A percentile compares a stretch with the other conserved stretches of the same genome.
phyloP scores from a whole-genome alignment of 2,888 invertebrate species.

The Molorchus minor region DNA sequence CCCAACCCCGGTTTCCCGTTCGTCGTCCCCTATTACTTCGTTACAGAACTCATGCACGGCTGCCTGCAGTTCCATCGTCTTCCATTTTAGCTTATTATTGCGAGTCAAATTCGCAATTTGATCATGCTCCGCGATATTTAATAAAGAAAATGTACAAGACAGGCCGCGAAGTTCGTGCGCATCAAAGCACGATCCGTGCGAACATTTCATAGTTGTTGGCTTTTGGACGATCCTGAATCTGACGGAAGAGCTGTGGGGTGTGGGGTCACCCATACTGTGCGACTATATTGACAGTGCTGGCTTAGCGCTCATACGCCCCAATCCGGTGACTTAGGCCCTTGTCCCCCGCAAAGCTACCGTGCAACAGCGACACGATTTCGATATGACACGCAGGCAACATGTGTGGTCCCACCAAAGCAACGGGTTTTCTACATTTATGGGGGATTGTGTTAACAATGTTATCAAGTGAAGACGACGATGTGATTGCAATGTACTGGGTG shows the following conservation, averaged over 20 bases:
- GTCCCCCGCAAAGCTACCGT: too few species aligned
- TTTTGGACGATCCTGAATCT: slow-evolving; percentile 47
- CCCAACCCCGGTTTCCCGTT: not conserved
- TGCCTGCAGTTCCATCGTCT: slow-evolving; percentile 9
- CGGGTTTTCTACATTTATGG: too few species aligned
- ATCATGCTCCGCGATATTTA: slow-evolving; percentile 36
- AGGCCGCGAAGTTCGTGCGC: slow-evolving; percentile 36
- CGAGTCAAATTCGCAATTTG: slow-evolving; percentile 22
- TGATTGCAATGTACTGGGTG: too few species aligned
- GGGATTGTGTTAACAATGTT: too few species aligned
- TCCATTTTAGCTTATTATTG: slow-evolving; percentile 18
- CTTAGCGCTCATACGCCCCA: too few species aligned
- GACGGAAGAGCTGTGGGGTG: slow-evolving; percentile 31
- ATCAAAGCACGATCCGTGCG: slow-evolving; percentile 52
- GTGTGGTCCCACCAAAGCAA: too few species aligned
- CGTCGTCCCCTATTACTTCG: slow-evolving; percentile 10
- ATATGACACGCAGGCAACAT: too few species aligned
- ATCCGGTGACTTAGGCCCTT: too few species aligned
- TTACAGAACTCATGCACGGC: slow-evolving; percentile 13
- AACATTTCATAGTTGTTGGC: slow-evolving; percentile 55
- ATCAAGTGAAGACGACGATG: too few species aligned
- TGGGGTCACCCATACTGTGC: slow-evolving; percentile 1
- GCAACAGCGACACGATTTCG: too few species aligned
- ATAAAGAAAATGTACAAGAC: slow-evolving; percentile 42
- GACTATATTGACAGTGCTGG: too few species aligned